Evolutionary conservation across 1,140 invertebrate genomes (phyloP).

Genomic region (Drosophila insularis): DNA sequence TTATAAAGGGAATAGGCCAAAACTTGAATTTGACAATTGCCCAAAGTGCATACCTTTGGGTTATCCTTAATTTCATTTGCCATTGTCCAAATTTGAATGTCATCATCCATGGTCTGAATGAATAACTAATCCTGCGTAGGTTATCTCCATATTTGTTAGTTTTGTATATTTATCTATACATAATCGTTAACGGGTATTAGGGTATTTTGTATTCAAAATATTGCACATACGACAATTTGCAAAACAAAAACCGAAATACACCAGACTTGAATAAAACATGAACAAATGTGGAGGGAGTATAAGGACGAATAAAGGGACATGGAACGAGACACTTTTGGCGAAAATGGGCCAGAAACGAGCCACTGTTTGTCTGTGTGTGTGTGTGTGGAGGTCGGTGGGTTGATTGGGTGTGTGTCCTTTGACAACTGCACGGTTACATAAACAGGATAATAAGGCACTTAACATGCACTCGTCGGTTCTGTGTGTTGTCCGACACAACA

Average conservation of each 20-base stretch:
- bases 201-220: conserved; percentile 69
- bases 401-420: conserved; percentile 37
- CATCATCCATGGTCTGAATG: background rate
- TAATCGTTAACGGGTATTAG: conserved; percentile 12
- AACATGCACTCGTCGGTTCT: conserved; percentile 69
- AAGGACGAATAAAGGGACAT: conserved; percentile 3
- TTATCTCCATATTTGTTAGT: background rate
- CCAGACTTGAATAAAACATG: conserved; percentile 74
- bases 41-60: no score
- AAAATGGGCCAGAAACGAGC: conserved; percentile 29
- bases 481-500: conserved; percentile 44
- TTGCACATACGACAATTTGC: conserved; percentile 67
- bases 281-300: conserved; percentile 17
- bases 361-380: conserved; percentile 14
- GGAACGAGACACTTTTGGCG: conserved; percentile 30
- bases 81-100: background rate
- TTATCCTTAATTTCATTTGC: no score
- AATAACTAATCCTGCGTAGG: background rate
- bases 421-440: conserved; percentile 76
- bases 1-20: no score
- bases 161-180: background rate
- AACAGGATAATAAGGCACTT: conserved; percentile 79
- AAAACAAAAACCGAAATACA: conserved; percentile 27
- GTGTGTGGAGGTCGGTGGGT: conserved; percentile 8
- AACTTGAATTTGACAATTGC: no score